Conservation (phyloP, 2,888 invertebrate genomes). For the Caenorhabditis sp. region DNA sequence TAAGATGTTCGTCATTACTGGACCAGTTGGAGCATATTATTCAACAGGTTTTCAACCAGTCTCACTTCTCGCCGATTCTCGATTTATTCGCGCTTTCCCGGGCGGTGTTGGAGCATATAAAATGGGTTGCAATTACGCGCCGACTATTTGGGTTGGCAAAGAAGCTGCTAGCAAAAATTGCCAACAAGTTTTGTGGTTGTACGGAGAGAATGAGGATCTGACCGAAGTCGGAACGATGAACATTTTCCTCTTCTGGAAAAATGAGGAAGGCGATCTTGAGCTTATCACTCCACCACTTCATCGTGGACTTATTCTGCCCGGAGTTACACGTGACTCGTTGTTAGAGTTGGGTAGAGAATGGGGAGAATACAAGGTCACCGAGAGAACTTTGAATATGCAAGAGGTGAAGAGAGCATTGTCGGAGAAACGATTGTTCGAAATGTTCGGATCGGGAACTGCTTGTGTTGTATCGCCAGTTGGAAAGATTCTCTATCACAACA, state of each 20-base stretch:
- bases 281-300: constrained; percentile 87
- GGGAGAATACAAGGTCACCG: constrained; percentile 82
- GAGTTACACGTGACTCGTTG: constrained; percentile 88
- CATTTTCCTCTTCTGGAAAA: constrained; percentile 86
- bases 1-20: constrained; percentile 86
- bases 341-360: constrained; percentile 83
- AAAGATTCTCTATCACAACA: constrained; percentile 80
- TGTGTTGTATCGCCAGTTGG: constrained; percentile 91
- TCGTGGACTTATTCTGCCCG: constrained; percentile 91
- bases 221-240: constrained; percentile 99
- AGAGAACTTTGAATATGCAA: constrained; percentile 84
- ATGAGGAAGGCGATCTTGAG: constrained; percentile 90
- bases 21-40: constrained; percentile 93
- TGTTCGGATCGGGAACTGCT: constrained; percentile 98
- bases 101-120: constrained; percentile 90
- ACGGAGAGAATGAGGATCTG: constrained; percentile 88
- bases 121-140: constrained; percentile 82
- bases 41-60: constrained; percentile 74
- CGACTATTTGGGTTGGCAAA: constrained; percentile 74
- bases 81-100: constrained; percentile 82
- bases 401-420: constrained; percentile 80
- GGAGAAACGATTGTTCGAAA: constrained; percentile 85
- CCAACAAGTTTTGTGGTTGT: constrained; percentile 83
- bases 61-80: constrained; percentile 86
- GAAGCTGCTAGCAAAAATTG: constrained; percentile 81